These are phyloP conservation scores for Perca flavescens DNA, from an alignment of 2,113 vertebrate genomes.

Conservation along the genomic window DNA sequence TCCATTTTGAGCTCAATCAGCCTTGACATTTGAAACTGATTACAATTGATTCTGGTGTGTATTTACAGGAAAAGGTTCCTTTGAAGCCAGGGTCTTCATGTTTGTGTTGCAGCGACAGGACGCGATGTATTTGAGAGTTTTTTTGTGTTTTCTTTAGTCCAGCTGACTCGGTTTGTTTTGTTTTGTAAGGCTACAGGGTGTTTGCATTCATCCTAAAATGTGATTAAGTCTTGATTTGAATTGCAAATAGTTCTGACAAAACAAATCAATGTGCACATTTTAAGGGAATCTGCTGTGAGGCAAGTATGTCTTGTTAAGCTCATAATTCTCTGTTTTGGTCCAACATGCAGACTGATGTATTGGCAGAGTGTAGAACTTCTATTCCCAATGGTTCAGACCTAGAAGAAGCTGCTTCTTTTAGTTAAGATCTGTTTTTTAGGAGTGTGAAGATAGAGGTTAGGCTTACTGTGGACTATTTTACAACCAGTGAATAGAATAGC, in stretches of 20 bases:
- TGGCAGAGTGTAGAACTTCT: background rate
- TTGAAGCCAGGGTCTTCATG: background rate
- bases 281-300: background rate
- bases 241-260: constrained; percentile 7
- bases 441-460: background rate
- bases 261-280: constrained; percentile 2
- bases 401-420: constrained; percentile 28
- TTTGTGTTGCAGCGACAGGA: background rate
- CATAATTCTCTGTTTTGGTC: constrained; percentile 14
- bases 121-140: background rate
- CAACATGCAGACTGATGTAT: background rate
- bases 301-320: constrained; percentile 34
- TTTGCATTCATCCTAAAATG: background rate
- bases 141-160: background rate
- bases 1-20: background rate
- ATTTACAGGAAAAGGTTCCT: constrained; percentile 11
- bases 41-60: constrained; percentile 11
- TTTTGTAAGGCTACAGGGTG: background rate
- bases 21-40: background rate
- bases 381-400: constrained; percentile 7
- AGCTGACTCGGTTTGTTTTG: background rate
- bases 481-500: background rate
- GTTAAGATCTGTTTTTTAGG: constrained; percentile 20
- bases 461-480: background rate
- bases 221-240: constrained; percentile 28